These are phyloP conservation scores for Vireo altiloquus DNA, from an alignment of 2,113 vertebrate species.

Conservation along the genomic window DNA sequence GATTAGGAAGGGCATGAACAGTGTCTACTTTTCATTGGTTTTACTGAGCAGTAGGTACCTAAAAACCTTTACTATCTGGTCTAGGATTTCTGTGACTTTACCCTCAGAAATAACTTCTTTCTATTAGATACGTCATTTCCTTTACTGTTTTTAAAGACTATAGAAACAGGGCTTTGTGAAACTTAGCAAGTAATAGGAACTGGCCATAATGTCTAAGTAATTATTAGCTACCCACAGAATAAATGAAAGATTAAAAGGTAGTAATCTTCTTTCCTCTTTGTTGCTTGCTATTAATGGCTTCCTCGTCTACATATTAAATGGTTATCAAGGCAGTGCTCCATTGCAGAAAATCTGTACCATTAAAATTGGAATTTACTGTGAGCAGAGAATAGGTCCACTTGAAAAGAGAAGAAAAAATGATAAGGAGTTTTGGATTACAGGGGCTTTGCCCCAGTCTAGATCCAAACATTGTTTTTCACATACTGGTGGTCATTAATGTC, in stretches of 20 bases:
- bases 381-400: slow-evolving; percentile 17
- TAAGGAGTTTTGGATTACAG: not conserved
- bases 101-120: not conserved
- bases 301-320: slow-evolving; percentile 55
- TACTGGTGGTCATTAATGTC: not conserved
- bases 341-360: slow-evolving; percentile 42
- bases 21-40: not conserved
- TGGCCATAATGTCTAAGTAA: slow-evolving; percentile 52
- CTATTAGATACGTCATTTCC: not conserved
- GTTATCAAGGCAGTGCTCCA: slow-evolving; percentile 43
- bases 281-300: slow-evolving; percentile 42
- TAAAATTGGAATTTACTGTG: slow-evolving; percentile 34
- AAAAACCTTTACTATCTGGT: not conserved
- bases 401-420: not conserved
- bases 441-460: not conserved
- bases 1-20: not conserved
- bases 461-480: not conserved
- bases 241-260: slow-evolving; percentile 55
- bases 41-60: not conserved
- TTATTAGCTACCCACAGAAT: slow-evolving; percentile 59
- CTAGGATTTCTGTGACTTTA: not conserved
- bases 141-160: not conserved
- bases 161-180: slow-evolving; percentile 18
- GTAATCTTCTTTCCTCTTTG: slow-evolving; percentile 66
- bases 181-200: slow-evolving; percentile 55